Evolutionary conservation across 2,888 invertebrate species (phyloP).

Genomic region (Drosophila formosana): DNA sequence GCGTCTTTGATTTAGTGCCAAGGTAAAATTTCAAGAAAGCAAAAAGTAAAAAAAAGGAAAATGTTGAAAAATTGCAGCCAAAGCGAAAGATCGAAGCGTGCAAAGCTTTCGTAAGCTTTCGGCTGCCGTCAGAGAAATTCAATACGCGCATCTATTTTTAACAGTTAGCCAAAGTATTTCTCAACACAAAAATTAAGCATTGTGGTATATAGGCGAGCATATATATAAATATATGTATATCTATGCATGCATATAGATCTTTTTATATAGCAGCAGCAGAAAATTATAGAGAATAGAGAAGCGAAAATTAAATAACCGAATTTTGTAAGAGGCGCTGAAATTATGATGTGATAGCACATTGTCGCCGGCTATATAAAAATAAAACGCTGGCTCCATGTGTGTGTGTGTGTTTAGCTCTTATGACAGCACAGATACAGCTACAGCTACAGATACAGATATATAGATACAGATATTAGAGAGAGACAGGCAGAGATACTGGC

Average conservation of each 20-base stretch:
- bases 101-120: constrained; percentile 43
- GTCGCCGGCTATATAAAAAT: constrained; percentile 72
- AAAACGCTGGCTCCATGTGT: constrained; percentile 37
- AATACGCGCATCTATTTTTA: constrained; percentile 83
- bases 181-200: constrained; percentile 45
- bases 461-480: constrained; percentile 34
- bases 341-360: constrained; percentile 69
- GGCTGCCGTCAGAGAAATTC: constrained; percentile 69
- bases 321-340: constrained; percentile 52
- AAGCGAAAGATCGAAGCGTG: constrained; percentile 14
- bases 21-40: constrained; percentile 43
- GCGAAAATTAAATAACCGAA: constrained; percentile 54
- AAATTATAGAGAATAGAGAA: constrained; percentile 8
- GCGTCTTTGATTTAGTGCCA: constrained; percentile 72
- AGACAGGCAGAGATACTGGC: constrained; percentile 35
- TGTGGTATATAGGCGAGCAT: constrained; percentile 4
- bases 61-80: constrained; percentile 22
- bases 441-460: constrained; percentile 35
- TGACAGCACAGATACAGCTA: constrained; percentile 46
- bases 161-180: constrained; percentile 49
- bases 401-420: constrained; percentile 40
- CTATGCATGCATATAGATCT: constrained; percentile 4
- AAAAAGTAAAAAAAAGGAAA: constrained; percentile 13
- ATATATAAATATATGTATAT: constrained; percentile 2
- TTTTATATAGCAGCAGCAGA: constrained; percentile 2